Evolutionary conservation across 2,797 vertebrate species (phyloP), one percentile per base, ranked within the genome.

Genomic region (Channallabes apus): DNA sequence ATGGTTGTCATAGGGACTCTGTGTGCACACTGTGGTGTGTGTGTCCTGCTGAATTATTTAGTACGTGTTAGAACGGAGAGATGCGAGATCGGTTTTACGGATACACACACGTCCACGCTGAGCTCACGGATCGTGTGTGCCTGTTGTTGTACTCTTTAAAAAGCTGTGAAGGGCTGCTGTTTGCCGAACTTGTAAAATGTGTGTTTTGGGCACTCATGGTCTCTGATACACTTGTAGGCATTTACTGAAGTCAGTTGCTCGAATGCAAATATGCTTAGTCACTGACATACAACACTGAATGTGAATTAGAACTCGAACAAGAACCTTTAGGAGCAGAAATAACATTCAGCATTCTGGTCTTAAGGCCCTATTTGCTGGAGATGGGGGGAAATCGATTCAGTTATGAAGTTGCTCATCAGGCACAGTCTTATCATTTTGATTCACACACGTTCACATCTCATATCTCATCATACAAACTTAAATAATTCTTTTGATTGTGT

Each of bases 31-130:
- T 92, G 85, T 41, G 54, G 84, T 84, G 27, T 86, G 18, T 92
- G 20, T 92, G 93, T 92, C 91, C 87, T 85, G 80, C 92, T 97
- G 94, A 96, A 97, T 97, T 94, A 97, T 97, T 96, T 94, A 96
- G 91, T 84, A 87, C 61, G 85, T 87, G 92, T 92, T 91, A 92
- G 90, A 80, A 87, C 41, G 46, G 88, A 91, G 82, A 89, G 90
- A 85, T 51, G 56, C 61, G 72, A 20, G 81, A 71, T 83, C 11
- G 35, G 71, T 69, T 68, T 73, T 72, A 76, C 56, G 11, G 41
- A 6, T 29, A 9, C 59, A 41, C 69, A 76, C 56, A 68, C 59
- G 79, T 73, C 79, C 76, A 69, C 18, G 46, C 73, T 82, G 69
- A 89, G 84, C 82, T 59, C 27, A 56, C 27, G 71, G 62, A 76